These are phyloP conservation scores for Balaeniceps rex DNA, from an alignment of 2,113 vertebrate genomes.

Conservation along the genomic window DNA sequence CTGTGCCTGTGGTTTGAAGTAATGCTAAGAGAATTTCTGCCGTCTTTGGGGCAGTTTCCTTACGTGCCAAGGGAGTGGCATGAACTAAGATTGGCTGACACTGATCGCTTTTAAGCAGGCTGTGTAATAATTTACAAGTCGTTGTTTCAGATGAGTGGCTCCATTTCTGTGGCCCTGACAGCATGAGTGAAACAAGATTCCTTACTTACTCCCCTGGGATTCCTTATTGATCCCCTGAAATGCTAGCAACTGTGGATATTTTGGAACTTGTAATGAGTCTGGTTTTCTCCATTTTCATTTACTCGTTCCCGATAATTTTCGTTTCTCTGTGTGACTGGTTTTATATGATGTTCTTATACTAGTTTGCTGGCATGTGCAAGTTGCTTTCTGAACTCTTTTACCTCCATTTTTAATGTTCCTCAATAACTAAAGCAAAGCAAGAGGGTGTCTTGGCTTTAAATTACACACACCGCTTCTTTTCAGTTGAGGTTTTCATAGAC, in stretches of 20 bases:
- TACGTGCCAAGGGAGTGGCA: neutral
- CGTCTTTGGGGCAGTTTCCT: accelerated
- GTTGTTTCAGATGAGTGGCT: neutral
- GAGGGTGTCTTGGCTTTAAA: neutral
- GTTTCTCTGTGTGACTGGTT: neutral
- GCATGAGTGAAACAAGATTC: neutral
- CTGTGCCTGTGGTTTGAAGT: neutral
- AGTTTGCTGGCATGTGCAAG: neutral
- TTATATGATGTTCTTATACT: neutral
- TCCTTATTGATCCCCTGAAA: neutral
- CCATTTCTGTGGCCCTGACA: neutral
- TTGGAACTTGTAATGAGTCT: neutral
- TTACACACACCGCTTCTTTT: neutral
- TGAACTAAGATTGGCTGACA: neutral
- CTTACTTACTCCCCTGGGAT: neutral
- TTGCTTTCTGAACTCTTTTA: neutral
- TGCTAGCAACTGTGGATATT: neutral
- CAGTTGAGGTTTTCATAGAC: neutral
- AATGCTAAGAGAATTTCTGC: neutral
- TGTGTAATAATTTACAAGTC: neutral
- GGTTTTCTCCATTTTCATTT: neutral
- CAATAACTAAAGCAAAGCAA: neutral
- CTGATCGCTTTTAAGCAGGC: neutral
- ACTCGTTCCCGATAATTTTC: neutral
- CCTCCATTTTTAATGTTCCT: neutral